phyloP scores from a whole-genome alignment of 2,888 invertebrate species.

The Drosophila melanosoma region DNA sequence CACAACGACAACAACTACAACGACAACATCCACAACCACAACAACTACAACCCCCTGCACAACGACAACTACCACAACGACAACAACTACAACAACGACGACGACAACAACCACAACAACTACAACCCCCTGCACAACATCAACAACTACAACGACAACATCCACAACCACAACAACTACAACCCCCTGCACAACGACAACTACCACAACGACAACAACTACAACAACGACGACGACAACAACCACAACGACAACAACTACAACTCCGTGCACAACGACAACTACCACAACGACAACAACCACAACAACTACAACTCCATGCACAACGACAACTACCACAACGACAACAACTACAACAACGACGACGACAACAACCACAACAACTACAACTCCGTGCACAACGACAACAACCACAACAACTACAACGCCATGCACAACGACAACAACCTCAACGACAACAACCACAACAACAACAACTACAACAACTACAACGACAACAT shows the following conservation, averaged over 20 bases:
- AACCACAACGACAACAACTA: background rate
- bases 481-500: background rate
- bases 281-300: slow-evolving; percentile 5
- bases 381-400: background rate
- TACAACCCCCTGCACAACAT: background rate
- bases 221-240: background rate
- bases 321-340: background rate
- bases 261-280: background rate
- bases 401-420: background rate
- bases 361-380: background rate
- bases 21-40: background rate
- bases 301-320: background rate
- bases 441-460: slow-evolving; percentile 1
- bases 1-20: slow-evolving; percentile 10
- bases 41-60: slow-evolving; percentile 19
- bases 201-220: background rate
- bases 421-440: slow-evolving; percentile 8
- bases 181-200: slow-evolving; percentile 4
- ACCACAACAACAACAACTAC: background rate
- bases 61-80: slow-evolving; percentile 8
- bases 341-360: background rate
- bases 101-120: slow-evolving; percentile 7
- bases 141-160: slow-evolving; percentile 1
- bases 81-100: background rate
- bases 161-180: slow-evolving; percentile 5